Base-by-base conservation (phyloP, 2,888 invertebrate species). In the Epinotia bilunana region DNA sequence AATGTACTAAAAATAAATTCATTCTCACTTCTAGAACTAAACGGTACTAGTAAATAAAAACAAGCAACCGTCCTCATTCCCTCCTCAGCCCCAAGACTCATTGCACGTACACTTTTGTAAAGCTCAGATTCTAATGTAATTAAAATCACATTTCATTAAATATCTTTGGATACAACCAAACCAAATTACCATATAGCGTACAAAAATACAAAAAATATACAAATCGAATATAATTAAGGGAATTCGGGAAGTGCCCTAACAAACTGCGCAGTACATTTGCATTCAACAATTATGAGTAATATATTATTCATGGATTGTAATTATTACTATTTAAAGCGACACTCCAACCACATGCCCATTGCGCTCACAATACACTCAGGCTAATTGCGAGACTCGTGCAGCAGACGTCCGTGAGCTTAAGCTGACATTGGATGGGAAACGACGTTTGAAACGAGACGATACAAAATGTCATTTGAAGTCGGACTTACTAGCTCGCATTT, bases 121-220 rank as follows among this genome's bases (percentile, higher is more conserved):
- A 93, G 92, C 91, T 92, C 88, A 86, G 88, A 77, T 87, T 84
- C 79, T 90, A 91, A 87, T 88, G 90, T 90, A 91, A 90, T 89
- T 88, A 84, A 90, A 91, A 92, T 93, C 93, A 93, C 93, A 93
- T 92, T 85, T 90, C 86, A 86, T 92, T 92, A 93, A 93, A 93
- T 92, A 94, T 94, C 93, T 94, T 94, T 93, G 93, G 93, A 87
- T 90, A 88, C 87, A 89, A 92, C 93, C 93, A 92, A 94, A 92
- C 90, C 88, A 92, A 93, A 90, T 87, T 87, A 90, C 85, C 78
- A 83, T 86, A 88, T 88, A 91, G 90, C 91, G 85, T 92, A 93
- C 90, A 92, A 92, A 93, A 92, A 91, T 93, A 92, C 89, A 91
- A 93, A 91, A 90, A 91, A 89, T 90, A 90, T 90, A 92, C 91